These are phyloP conservation scores for Bos indicus DNA, from an alignment of 2,113 vertebrate genomes.

Conservation along the genomic window DNA sequence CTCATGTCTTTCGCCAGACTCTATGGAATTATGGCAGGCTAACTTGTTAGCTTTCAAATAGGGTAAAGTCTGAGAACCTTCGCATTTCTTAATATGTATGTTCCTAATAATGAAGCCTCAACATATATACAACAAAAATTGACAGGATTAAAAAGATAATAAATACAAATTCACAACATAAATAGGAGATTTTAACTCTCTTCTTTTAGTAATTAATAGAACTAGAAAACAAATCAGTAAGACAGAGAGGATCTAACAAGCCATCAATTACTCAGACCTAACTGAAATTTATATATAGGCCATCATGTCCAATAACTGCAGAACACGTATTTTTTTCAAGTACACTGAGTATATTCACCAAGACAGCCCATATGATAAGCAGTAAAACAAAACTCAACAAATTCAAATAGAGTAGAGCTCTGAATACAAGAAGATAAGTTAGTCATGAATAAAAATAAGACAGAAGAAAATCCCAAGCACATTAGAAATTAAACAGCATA, in stretches of 20 bases:
- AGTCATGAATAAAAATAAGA: background rate
- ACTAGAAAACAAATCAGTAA: background rate
- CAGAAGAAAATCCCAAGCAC: background rate
- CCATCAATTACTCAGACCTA: background rate
- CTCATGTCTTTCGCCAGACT: background rate
- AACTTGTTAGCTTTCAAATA: background rate
- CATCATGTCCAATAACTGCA: background rate
- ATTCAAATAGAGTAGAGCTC: background rate
- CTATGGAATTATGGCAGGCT: background rate
- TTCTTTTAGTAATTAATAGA: background rate
- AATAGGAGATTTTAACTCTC: background rate
- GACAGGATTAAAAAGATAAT: background rate
- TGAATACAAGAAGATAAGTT: background rate
- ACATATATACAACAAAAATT: background rate
- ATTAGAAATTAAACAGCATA: background rate
- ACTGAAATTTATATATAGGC: background rate
- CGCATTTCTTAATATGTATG: background rate
- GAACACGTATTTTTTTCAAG: background rate
- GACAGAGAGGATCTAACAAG: background rate
- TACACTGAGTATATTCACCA: background rate
- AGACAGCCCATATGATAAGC: background rate
- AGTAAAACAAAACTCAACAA: background rate
- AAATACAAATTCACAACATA: background rate
- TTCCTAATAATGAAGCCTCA: background rate
- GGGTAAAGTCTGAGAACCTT: background rate